These are phyloP conservation scores for Cyprinodon diabolis DNA, from an alignment of 2,797 vertebrate genomes.

Conservation along the genomic window DNA sequence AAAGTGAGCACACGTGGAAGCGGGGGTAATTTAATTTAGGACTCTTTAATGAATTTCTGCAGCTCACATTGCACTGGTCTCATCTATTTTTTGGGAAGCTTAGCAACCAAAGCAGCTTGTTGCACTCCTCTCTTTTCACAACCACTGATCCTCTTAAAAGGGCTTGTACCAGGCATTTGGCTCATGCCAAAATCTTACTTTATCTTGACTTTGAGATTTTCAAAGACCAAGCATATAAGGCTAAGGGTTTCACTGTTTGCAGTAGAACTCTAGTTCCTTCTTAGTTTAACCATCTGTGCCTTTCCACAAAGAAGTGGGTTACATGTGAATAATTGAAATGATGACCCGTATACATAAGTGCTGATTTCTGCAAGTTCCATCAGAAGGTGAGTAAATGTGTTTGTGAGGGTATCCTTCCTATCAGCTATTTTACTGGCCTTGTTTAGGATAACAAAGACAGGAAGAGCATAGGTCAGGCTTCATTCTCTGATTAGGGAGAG, in stretches of 20 bases:
- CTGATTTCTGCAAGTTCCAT: slow-evolving; percentile 32
- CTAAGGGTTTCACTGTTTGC: background rate
- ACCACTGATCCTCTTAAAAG: slow-evolving; percentile 13
- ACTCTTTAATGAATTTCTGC: slow-evolving; percentile 62
- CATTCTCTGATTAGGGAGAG: slow-evolving; percentile 60
- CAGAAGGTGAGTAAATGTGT: slow-evolving; percentile 16
- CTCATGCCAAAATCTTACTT: slow-evolving; percentile 38
- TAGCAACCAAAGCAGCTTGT: slow-evolving; percentile 41
- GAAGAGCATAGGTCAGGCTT: slow-evolving; percentile 66
- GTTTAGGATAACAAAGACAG: slow-evolving; percentile 77
- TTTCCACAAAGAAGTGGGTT: slow-evolving; percentile 38
- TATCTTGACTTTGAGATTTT: background rate
- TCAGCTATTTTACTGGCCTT: slow-evolving; percentile 38
- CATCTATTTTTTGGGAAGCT: slow-evolving; percentile 73
- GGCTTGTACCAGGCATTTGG: slow-evolving; percentile 26
- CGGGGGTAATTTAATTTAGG: slow-evolving; percentile 34
- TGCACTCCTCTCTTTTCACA: slow-evolving; percentile 17
- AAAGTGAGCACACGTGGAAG: slow-evolving; percentile 16
- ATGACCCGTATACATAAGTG: slow-evolving; percentile 28
- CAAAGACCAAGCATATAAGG: background rate
- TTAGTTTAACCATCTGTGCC: slow-evolving; percentile 13
- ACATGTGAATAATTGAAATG: slow-evolving; percentile 55
- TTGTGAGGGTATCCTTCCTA: slow-evolving; percentile 40
- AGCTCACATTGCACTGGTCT: slow-evolving; percentile 30
- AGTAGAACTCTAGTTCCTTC: slow-evolving; percentile 17